Conservation (phyloP, 1,140 invertebrate genomes). For the Cyclina sinensis region DNA sequence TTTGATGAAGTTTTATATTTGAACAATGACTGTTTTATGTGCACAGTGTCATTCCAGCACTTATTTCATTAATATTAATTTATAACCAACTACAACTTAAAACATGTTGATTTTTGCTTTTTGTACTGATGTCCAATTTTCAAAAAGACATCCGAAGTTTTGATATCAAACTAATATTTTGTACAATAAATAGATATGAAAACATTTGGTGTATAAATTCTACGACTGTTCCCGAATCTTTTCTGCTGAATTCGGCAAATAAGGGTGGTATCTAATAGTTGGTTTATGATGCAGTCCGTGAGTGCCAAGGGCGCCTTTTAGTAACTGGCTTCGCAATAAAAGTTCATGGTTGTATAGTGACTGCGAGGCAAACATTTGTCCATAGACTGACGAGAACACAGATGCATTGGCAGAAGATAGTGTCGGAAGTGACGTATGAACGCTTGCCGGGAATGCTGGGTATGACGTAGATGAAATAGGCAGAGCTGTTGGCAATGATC, state of each 20-base stretch:
- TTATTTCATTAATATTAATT: too few relatives aligned
- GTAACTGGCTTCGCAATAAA: conserved; percentile 53
- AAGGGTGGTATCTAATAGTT: conserved; percentile 47
- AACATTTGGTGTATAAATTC: not conserved
- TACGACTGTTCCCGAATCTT: conserved; percentile 63
- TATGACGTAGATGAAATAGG: conserved; percentile 30
- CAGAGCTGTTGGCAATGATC: conserved; percentile 44
- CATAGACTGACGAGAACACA: conserved; percentile 63
- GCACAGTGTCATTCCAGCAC: too few relatives aligned
- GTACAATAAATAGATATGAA: not conserved
- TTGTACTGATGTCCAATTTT: too few relatives aligned
- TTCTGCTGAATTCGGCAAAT: conserved; percentile 51
- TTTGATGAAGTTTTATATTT: too few relatives aligned
- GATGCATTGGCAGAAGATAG: conserved; percentile 25
- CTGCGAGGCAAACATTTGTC: conserved; percentile 54
- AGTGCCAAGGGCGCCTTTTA: conserved; percentile 49
- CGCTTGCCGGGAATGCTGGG: conserved; percentile 2
- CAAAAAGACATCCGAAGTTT: too few relatives aligned
- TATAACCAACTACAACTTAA: too few relatives aligned
- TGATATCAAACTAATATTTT: not conserved
- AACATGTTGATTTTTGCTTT: too few relatives aligned
- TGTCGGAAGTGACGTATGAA: conserved; percentile 49
- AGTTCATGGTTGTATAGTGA: conserved; percentile 66
- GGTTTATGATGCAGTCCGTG: conserved; percentile 36
- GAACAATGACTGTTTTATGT: too few relatives aligned